phyloP scores from a whole-genome alignment of 2,888 invertebrate species.

The Dendrolimus pini region DNA sequence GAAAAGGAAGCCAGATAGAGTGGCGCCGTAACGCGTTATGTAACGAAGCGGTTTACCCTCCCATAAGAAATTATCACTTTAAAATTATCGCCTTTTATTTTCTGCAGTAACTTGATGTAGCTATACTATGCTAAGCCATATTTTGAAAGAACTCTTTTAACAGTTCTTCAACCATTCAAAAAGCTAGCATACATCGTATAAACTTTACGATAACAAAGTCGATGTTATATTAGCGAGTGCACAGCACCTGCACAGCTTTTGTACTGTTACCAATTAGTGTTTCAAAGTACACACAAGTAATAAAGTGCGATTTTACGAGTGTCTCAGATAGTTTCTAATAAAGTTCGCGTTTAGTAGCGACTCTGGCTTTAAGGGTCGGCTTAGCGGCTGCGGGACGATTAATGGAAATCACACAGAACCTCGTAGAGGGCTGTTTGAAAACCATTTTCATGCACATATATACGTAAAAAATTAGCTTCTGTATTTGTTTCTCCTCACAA shows the following conservation, averaged over 20 bases:
- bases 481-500: too few species aligned
- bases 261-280: slow-evolving; percentile 50
- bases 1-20: too few species aligned
- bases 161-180: too few species aligned
- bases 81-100: too few species aligned
- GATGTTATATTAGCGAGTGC: slow-evolving; percentile 11
- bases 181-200: too few species aligned
- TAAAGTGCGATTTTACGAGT: slow-evolving; percentile 45
- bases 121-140: too few species aligned
- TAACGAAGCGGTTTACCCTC: too few species aligned
- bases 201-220: slow-evolving; percentile 10
- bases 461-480: too few species aligned
- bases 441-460: background rate
- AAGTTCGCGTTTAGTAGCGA: slow-evolving; percentile 41
- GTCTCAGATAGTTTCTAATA: slow-evolving; percentile 44
- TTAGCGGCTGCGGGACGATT: background rate
- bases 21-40: too few species aligned
- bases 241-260: slow-evolving; percentile 10
- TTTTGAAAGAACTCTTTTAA: too few species aligned
- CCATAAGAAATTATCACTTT: too few species aligned
- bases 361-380: slow-evolving; percentile 31
- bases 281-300: slow-evolving; percentile 32
- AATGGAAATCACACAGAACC: background rate
- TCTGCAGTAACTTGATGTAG: too few species aligned
- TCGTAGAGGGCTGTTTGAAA: background rate